Evolutionary conservation across 2,888 invertebrate species (phyloP), one percentile per base, ranked within the genome.

Genomic region (Dasysyrphus tricinctus): DNA sequence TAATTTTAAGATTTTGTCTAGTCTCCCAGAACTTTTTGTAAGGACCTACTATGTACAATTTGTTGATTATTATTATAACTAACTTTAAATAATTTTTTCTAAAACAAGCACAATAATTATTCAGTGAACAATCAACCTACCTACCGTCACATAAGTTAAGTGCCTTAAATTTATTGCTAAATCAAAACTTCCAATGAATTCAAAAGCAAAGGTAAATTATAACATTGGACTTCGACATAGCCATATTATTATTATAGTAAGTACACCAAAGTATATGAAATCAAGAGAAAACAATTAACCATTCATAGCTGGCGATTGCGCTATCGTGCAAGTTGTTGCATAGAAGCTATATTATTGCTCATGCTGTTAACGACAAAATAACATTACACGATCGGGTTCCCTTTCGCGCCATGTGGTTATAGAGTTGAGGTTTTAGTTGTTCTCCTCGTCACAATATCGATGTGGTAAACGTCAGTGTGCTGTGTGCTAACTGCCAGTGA

Each of bases 211-310:
- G n/a, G 24, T 69, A 54, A 49, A 14, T 29, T 54, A 69, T 39
- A 14, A 24, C 32, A 12, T 61, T 39, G 39, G 39, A 69, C 39
- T 69, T 69, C 54, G 69, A 69, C 69, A 54, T 54, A 37, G 24
- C 69, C 65, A 65, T 34, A 49, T 34, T 49, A 67, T 47, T 67
- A 67, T 49, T 59, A 16, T 16, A 34, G 56, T 57, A 14, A 7
- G 14, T 29, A 32, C 8, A 14, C 14, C 7, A 12, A 1, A 1
- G 34, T 67, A 34, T 19, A 49, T 83, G 39, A 57, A 79, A 75
- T 74, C 75, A 65, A 70, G 37, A 49, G 57, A 79, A 79, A 76
- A 84, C 80, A 84, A 84, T 80, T 80, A 84, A 76, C 80, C 72
- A 84, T 84, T 84, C 84, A 80, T 67, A 57, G 65, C 59, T 76